Conservation (phyloP, 1,140 invertebrate species). For the Teleogryllus occipitalis region DNA sequence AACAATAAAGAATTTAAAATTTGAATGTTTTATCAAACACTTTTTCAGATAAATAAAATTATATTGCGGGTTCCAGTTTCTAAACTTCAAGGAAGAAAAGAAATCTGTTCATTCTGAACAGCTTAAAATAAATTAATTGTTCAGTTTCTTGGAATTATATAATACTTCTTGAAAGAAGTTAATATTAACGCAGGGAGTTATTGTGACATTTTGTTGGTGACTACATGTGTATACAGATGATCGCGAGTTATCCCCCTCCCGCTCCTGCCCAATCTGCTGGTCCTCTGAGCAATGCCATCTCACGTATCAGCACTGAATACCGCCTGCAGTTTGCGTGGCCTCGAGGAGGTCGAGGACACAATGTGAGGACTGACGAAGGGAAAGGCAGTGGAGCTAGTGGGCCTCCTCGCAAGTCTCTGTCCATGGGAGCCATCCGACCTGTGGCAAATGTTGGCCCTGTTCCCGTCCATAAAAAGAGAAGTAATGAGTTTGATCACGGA, state of each 20-base stretch:
- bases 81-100: too few relatives aligned
- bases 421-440: constrained; percentile 74
- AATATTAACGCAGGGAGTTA: too few relatives aligned
- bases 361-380: constrained; percentile 9
- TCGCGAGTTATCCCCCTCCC: constrained; percentile 22
- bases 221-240: constrained; percentile 22
- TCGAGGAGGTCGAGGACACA: constrained; percentile 22
- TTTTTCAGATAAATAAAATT: too few relatives aligned
- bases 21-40: too few relatives aligned
- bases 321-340: constrained; percentile 66
- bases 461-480: constrained; percentile 57
- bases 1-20: too few relatives aligned
- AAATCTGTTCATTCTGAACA: too few relatives aligned
- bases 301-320: constrained; percentile 75
- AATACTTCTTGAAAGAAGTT: too few relatives aligned
- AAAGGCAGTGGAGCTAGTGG: constrained; percentile 23
- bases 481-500: constrained; percentile 36
- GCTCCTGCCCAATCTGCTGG: constrained; percentile 10
- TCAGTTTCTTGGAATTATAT: too few relatives aligned
- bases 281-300: constrained; percentile 28
- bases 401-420: constrained; percentile 65
- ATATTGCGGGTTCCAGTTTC: too few relatives aligned
- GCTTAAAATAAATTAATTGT: too few relatives aligned
- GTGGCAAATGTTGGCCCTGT: constrained; percentile 38
- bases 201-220: background rate